Conservation (phyloP, 2,888 invertebrate genomes). For the Tortrix viridana region DNA sequence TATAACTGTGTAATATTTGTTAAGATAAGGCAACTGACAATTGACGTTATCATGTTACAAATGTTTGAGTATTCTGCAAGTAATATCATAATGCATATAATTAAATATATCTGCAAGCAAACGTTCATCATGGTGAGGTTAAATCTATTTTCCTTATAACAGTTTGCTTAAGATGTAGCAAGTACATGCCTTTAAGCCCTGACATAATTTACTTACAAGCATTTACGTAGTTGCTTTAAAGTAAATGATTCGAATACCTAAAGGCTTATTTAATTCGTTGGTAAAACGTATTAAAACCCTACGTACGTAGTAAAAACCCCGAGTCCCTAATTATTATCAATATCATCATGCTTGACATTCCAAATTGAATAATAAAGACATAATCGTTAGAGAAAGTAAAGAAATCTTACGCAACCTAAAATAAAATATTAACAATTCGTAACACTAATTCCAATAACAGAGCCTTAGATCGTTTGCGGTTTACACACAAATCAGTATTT, state of each 20-base stretch:
- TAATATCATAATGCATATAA: not conserved
- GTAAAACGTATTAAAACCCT: no score
- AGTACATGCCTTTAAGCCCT: conserved; percentile 39
- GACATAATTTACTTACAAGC: conserved; percentile 42
- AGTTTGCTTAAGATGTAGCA: conserved; percentile 16
- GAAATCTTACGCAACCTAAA: not conserved
- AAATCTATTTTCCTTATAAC: conserved; percentile 22
- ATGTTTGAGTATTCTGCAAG: not conserved
- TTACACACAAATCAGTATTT: conserved; percentile 29
- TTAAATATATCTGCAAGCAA: not conserved
- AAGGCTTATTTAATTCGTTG: no score
- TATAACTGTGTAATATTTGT: not conserved
- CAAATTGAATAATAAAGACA: no score
- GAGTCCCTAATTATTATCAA: no score
- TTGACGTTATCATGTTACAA: not conserved
- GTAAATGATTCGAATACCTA: conserved; percentile 20
- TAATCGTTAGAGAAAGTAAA: not conserved
- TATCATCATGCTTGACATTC: no score
- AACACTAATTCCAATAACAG: not conserved
- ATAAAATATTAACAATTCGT: not conserved
- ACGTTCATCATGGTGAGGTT: conserved; percentile 2
- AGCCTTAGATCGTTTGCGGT: conserved; percentile 5
- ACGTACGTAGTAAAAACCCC: no score
- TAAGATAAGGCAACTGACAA: not conserved
- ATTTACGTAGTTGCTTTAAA: conserved; percentile 40